Percentiles rank a stretch among this genome's conserved stretches.
Conservation (phyloP, 2,113 vertebrate genomes). For the Pseudorasbora parva region DNA sequence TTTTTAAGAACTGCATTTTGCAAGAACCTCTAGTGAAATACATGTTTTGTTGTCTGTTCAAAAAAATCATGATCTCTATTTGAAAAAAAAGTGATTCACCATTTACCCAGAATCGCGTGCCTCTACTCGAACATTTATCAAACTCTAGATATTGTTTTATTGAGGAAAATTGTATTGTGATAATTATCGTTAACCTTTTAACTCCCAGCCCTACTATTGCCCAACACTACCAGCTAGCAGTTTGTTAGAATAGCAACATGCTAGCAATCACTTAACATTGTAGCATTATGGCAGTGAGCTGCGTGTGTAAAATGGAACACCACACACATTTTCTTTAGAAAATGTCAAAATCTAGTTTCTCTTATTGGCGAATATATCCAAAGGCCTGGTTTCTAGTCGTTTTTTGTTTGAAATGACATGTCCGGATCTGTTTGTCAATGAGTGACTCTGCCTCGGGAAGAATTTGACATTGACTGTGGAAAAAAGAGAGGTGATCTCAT, state of each 20-base stretch:
- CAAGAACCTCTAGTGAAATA: too few species aligned
- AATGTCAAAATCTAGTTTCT: background rate
- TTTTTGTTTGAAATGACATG: conserved; percentile 17
- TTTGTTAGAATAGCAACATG: background rate
- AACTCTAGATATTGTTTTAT: too few species aligned
- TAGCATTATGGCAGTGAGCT: background rate
- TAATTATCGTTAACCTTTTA: too few species aligned
- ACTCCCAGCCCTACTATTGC: too few species aligned
- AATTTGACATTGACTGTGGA: conserved; percentile 22
- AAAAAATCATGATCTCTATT: too few species aligned
- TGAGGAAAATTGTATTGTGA: too few species aligned
- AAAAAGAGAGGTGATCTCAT: conserved; percentile 40
- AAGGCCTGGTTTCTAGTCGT: background rate
- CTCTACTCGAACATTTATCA: too few species aligned
- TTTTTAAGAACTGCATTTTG: too few species aligned
- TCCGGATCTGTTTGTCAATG: conserved; percentile 39
- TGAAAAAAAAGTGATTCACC: too few species aligned
- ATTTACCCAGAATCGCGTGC: too few species aligned
- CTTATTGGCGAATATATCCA: background rate
- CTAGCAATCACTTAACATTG: background rate
- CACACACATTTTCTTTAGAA: background rate
- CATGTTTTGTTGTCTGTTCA: too few species aligned
- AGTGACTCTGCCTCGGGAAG: background rate
- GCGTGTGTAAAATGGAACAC: background rate
- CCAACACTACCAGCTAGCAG: background rate